phyloP scores from a whole-genome alignment of 2,797 vertebrate genomes.

The Sphaeramia orbicularis region DNA sequence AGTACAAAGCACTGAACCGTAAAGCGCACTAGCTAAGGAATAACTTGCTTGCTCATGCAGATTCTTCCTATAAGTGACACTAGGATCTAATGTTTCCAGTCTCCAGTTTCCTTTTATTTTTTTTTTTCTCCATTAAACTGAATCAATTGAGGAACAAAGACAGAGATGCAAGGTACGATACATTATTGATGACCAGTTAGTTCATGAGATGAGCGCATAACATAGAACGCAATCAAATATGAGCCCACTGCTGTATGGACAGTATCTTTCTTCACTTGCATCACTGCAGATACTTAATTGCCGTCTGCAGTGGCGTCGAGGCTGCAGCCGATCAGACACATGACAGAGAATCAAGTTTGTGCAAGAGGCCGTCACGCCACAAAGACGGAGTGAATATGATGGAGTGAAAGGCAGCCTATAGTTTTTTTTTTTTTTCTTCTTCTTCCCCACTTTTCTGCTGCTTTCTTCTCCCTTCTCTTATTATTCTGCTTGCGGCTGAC shows the following conservation, averaged over 20 bases:
- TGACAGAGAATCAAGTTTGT: not conserved
- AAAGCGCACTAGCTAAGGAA: not conserved
- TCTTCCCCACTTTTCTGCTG: not conserved
- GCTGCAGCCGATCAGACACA: conserved; percentile 2
- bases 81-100: conserved; percentile 63
- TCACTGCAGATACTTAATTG: not conserved
- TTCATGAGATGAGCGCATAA: conserved; percentile 28
- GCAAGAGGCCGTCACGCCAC: not conserved
- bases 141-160: conserved; percentile 47
- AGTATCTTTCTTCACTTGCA: not conserved
- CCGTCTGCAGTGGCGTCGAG: not conserved
- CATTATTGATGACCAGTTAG: conserved; percentile 58
- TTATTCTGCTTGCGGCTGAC: conserved; percentile 53
- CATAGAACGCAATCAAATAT: conserved; percentile 6
- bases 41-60: conserved; percentile 31
- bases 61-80: conserved; percentile 28
- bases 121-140: conserved; percentile 60
- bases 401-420: conserved; percentile 15
- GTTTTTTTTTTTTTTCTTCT: not conserved
- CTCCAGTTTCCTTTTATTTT: conserved; percentile 49
- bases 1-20: not conserved
- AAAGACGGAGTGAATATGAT: not conserved
- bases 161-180: conserved; percentile 48
- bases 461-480: conserved; percentile 34
- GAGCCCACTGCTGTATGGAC: not conserved